Conservation (phyloP, 2,797 vertebrate genomes). For the Prunella strophiata region DNA sequence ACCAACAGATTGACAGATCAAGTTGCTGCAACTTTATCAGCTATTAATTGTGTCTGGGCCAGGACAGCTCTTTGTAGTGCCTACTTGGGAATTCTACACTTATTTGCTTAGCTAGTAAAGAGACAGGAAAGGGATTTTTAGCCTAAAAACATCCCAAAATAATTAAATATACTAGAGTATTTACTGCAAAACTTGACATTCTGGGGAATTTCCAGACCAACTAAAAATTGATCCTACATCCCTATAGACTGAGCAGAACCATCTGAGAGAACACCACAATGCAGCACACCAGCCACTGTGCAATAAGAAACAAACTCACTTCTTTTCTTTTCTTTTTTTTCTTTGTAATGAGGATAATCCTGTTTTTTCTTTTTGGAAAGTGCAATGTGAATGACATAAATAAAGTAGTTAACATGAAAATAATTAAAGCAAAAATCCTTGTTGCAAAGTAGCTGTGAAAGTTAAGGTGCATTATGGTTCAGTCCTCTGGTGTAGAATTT, state of each 20-base stretch:
- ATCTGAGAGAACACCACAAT: not conserved
- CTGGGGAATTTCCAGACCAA: not conserved
- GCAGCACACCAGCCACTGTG: not conserved
- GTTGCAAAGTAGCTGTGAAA: not conserved
- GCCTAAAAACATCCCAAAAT: not conserved
- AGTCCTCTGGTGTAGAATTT: not conserved
- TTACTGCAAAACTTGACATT: not conserved
- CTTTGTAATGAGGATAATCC: not conserved
- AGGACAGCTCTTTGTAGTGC: not conserved
- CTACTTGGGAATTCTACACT: not conserved
- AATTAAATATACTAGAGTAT: not conserved
- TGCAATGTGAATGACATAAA: not conserved
- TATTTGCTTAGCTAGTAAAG: not conserved
- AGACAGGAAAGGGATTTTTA: not conserved
- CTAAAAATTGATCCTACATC: not conserved
- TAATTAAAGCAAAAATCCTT: not conserved
- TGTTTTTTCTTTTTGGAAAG: not conserved
- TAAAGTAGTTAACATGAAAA: not conserved
- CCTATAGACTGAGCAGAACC: not conserved
- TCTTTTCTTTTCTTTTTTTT: fast-evolving
- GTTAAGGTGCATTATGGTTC: not conserved
- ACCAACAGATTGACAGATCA: not conserved
- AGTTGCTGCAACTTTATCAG: not conserved
- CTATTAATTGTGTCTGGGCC: not conserved
- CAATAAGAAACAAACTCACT: not conserved